Evolutionary conservation across 2,888 invertebrate species (phyloP), one percentile per base, ranked within the genome.

Genomic region (Clanis bilineata): DNA sequence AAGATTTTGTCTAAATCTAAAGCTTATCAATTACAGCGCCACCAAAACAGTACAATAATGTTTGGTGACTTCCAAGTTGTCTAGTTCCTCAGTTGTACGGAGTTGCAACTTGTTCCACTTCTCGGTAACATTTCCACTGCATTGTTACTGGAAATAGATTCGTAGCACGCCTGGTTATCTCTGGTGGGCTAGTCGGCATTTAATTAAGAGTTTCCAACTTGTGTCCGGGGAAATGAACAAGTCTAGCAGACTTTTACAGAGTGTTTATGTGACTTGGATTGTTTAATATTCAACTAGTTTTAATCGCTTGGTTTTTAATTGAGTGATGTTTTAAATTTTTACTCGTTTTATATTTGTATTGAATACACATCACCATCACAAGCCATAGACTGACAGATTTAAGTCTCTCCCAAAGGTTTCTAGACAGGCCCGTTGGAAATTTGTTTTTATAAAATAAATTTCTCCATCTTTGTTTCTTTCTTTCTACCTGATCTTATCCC

Each of bases 121-220:
- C 65, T 66, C 66, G 58, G 62, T 62, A 62, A 67, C 57, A 61
- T 62, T 72, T 63, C 61, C 63, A 59, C 60, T 71, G 67, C 68
- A 71, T 77, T 74, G 74, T 76, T 70, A 72, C 72, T 74, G 71
- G 65, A 77, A 77, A 79, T 77, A 78, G 74, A 75, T 76, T 80
- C 70, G 64, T 71, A 65, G 67, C 72, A 74, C 73, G 74, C 74
- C 77, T 70, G 66, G 72, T 70, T 78, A 73, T 76, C 73, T 77
- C 72, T 71, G 60, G 69, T 67, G 68, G 66, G 69, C 67, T 73
- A 73, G 67, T 70, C 69, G 68, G 67, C 62, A 76, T 80, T 79
- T 77, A 75, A 77, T 82, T 80, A 79, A 78, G 70, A 73, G 71
- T 79, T 70, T 71, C 69, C 65, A 39, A 45, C 25, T 47, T 39